Evolutionary conservation across 2,888 invertebrate species (phyloP), one percentile per base, ranked within the genome.

Genomic region (Epinotia ramella): DNA sequence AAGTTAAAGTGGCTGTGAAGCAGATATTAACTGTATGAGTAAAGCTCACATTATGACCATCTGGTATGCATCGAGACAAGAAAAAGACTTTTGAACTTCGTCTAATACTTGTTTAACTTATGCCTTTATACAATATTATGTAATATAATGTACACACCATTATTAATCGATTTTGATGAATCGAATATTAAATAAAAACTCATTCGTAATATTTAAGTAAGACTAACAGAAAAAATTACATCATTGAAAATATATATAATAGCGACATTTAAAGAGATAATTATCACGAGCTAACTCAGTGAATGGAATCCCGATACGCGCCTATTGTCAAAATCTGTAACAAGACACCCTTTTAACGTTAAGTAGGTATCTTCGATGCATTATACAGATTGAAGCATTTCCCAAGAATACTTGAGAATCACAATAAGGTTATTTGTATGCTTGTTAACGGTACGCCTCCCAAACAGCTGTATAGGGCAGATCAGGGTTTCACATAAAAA

Each of bases 371-470:
- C 66, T 60, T 53, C 60, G 65, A 73, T 65, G 69, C 69, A 73
- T 76, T 69, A 74, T 70, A 74, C 62, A 76, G 66, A 76, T 76
- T 67, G 71, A 33, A 66, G 76, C 76, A 33, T 76, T 81, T 82
- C 78, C 66, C 77, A 79, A 82, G 81, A 83, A 84, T 84, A 83
- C 85, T 87, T 81, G 79, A 85, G 80, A 84, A 81, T 81, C 80
- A 86, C 83, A 84, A 84, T 83, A 78, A 77, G 83, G 83, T 85
- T 89, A 88, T 88, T 89, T 90, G 88, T 91, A 86, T 84, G 85
- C 83, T 84, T 82, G 84, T 83, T 91, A 91, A 92, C 91, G 89
- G 90, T 88, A 91, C 92, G 90, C 92, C 93, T 87, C 81, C 86
- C 84, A 91, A 92, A 92, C 92, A 93, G 91, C 89, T 93, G 92